Evolutionary conservation across 1,140 invertebrate genomes (phyloP).

Genomic region (Goniozus legneri): DNA sequence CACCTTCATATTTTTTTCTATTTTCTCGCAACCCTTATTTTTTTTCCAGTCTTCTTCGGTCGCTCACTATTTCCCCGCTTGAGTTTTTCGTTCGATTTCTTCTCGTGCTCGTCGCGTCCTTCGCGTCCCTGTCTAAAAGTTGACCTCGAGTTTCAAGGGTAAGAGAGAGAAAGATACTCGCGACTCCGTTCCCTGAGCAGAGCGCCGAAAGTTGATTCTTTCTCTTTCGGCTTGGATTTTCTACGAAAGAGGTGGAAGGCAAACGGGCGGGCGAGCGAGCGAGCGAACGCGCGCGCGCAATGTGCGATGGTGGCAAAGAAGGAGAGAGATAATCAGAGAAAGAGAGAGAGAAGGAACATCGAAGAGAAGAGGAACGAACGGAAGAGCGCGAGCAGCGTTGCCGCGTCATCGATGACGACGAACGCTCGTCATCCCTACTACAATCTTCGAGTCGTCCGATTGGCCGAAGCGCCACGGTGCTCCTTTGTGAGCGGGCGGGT

Average conservation of each 20-base stretch:
- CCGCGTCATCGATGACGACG: conserved; percentile 23
- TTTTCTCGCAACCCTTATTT: neutral
- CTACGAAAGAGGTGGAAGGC: neutral
- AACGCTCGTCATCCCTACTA: conserved; percentile 44
- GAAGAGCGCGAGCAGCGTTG: conserved; percentile 39
- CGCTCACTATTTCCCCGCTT: conserved; percentile 12
- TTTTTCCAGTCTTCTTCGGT: neutral
- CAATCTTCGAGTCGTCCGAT: conserved; percentile 22
- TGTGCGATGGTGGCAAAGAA: neutral
- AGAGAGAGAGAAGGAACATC: neutral
- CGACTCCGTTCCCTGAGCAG: conserved; percentile 26
- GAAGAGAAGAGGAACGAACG: conserved; percentile 15
- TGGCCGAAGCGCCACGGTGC: conserved; percentile 35
- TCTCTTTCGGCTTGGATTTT: conserved; percentile 10
- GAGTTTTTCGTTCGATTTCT: conserved; percentile 19
- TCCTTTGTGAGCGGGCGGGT: conserved; percentile 52
- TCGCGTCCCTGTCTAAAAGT: conserved; percentile 52
- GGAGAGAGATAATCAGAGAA: neutral
- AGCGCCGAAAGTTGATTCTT: too few species aligned
- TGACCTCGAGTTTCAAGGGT: conserved; percentile 57
- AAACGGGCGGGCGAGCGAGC: too few species aligned
- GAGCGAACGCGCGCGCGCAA: too few species aligned
- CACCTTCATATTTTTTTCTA: conserved; percentile 3
- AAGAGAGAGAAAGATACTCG: conserved; percentile 41
- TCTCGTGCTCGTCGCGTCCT: too few species aligned